Base-by-base conservation (phyloP, 2,797 vertebrate species). In the Channallabes apus region DNA sequence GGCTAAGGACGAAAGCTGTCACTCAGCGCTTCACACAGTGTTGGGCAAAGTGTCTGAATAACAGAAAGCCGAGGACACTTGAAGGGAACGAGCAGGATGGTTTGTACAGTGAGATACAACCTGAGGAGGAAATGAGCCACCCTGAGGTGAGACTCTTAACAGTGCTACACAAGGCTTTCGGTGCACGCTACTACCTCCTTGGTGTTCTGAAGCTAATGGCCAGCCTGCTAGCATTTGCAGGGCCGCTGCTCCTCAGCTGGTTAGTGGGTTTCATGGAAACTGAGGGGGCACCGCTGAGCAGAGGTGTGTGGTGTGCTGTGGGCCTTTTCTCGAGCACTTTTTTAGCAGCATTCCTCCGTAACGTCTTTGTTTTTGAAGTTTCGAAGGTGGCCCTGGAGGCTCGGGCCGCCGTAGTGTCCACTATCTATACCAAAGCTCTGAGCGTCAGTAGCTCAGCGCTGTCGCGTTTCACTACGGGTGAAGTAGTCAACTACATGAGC, bases 401-500 rank as follows among this genome's bases (percentile, higher is more conserved):
- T 1, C 95, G 97, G 5, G 94, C 95, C 0, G 92, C 97, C 0
- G 71, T 99, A 3, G 91, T 99, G 86, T 96, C 95, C 0, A 90
- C 95, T 67, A 91, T 99, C 59, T 99, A 99, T 69, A 88, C 85
- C 84, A 99, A 99, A 91, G 91, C 95, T 14, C 89, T 99, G 71
- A 92, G 88, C 4, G 96, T 97, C 29, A 94, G 95, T n/a, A 89
- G 96, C 82, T 90, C 92, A 62, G 94, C 95, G 72, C 93, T 98
- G 76, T 84, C 93, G 0, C 68, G 64, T 24, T 96, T 95, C 89
- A 92, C 95, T 0, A 85, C 95, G 5, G 98, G 98, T 0, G 97
- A 98, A 89, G 95, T 96, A 62, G 94, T 99, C 84, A 99, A 99
- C 93, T 93, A 98, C 18, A 97, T 99, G 95, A 98, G 97, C 92